phyloP scores from a whole-genome alignment of 2,113 vertebrate species.

The Aleadryas rufinucha region DNA sequence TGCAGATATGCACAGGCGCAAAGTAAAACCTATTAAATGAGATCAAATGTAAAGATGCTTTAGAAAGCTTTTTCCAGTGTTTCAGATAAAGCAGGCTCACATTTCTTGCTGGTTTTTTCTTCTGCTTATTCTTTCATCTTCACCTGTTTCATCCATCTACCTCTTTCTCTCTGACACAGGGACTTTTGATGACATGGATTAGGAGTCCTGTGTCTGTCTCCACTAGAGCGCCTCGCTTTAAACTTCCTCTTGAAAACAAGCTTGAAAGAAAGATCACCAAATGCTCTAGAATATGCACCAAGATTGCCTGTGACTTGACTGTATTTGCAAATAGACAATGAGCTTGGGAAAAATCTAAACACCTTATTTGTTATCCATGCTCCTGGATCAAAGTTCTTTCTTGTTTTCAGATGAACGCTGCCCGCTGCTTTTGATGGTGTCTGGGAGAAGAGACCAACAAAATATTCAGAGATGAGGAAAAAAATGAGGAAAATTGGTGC shows the following conservation, averaged over 20 bases:
- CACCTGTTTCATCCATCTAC: background rate
- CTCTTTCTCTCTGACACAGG: background rate
- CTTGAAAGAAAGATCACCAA: background rate
- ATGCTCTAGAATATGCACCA: background rate
- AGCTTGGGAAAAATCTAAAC: background rate
- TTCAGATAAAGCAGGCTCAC: background rate
- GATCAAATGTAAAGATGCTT: background rate
- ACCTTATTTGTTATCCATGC: background rate
- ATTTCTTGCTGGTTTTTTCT: background rate
- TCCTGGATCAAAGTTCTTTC: background rate
- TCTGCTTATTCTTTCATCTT: background rate
- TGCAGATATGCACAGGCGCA: fast-evolving
- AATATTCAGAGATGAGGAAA: background rate
- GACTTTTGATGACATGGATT: background rate
- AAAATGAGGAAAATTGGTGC: background rate
- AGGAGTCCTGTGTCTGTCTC: background rate
- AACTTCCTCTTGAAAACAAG: background rate
- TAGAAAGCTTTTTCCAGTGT: background rate
- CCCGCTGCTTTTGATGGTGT: fast-evolving
- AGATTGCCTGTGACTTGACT: background rate
- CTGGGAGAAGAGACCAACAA: background rate
- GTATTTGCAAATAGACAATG: background rate
- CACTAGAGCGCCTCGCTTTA: background rate
- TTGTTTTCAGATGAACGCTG: background rate
- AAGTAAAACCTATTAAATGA: background rate